Conservation (phyloP, 2,113 vertebrate species). For the Dascyllus trimaculatus region DNA sequence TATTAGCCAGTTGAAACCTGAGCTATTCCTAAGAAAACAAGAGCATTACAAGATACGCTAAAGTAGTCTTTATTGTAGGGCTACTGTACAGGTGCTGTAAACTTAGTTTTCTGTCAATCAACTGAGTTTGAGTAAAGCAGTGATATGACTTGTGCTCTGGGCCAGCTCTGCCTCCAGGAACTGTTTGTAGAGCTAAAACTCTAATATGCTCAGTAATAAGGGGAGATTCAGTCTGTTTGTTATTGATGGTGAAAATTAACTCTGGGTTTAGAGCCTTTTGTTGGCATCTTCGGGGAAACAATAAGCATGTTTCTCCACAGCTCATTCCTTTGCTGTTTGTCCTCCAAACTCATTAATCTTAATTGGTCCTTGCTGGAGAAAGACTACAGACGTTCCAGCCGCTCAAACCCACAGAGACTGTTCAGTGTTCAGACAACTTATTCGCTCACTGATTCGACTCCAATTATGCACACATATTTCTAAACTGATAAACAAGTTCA, state of each 20-base stretch:
- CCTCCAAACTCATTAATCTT: constrained; percentile 44
- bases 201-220: constrained; percentile 26
- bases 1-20: too few species aligned
- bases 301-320: constrained; percentile 23
- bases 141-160: background rate
- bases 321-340: constrained; percentile 30
- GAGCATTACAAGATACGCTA: too few species aligned
- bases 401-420: background rate
- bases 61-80: too few species aligned
- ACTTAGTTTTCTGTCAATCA: too few species aligned
- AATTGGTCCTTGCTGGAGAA: constrained; percentile 37
- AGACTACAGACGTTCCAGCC: constrained; percentile 14
- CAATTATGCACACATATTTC: constrained; percentile 12
- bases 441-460: constrained; percentile 25
- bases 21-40: too few species aligned
- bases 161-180: constrained; percentile 13
- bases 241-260: constrained; percentile 25
- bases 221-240: constrained; percentile 24
- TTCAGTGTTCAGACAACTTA: constrained; percentile 31
- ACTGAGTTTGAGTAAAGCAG: background rate
- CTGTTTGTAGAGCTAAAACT: constrained; percentile 41
- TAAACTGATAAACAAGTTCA: background rate
- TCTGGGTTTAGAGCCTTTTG: constrained; percentile 36
- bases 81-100: too few species aligned
- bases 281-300: constrained; percentile 22